These are phyloP conservation scores for Phenganax marumi DNA, from an alignment of 92 coral and sea anemone species.

Conservation along the genomic window DNA sequence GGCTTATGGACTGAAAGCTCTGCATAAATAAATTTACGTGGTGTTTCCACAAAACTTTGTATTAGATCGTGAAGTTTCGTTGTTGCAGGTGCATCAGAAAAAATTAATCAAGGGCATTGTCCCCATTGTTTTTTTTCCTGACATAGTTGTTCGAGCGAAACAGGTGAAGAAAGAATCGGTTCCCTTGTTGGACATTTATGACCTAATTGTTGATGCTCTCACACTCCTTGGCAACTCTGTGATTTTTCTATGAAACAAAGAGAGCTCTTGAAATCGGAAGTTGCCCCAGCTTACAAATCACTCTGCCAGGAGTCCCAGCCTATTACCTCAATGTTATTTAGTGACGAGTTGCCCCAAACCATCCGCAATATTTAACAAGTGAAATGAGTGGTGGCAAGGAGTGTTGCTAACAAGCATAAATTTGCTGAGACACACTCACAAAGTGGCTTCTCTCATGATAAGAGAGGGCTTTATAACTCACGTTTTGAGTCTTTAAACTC, in stretches of 20 bases:
- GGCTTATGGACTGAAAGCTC: too few species aligned
- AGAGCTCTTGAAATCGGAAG: constrained; percentile 49
- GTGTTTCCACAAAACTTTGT: too few species aligned
- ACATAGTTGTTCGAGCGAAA: too few species aligned
- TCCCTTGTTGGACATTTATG: neutral
- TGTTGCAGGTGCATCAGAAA: too few species aligned
- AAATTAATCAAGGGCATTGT: too few species aligned
- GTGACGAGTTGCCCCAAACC: constrained; percentile 51
- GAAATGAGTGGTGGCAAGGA: constrained; percentile 41
- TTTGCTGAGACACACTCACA: too few species aligned
- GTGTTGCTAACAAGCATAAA: neutral
- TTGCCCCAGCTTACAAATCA: constrained; percentile 47
- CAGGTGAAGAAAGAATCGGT: neutral
- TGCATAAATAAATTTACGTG: too few species aligned
- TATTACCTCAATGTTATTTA: constrained; percentile 51
- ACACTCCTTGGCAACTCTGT: constrained; percentile 46
- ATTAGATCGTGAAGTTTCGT: too few species aligned
- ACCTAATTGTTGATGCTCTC: constrained; percentile 25
- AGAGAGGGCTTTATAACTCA: too few species aligned
- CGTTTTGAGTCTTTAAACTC: too few species aligned
- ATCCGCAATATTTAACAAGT: constrained; percentile 34
- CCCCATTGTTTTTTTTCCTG: too few species aligned
- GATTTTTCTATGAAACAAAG: constrained; percentile 55
- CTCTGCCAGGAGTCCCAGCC: constrained; percentile 51
- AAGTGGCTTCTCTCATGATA: too few species aligned